Conservation (phyloP, 2,113 vertebrate genomes). For the Gavialis gangeticus region DNA sequence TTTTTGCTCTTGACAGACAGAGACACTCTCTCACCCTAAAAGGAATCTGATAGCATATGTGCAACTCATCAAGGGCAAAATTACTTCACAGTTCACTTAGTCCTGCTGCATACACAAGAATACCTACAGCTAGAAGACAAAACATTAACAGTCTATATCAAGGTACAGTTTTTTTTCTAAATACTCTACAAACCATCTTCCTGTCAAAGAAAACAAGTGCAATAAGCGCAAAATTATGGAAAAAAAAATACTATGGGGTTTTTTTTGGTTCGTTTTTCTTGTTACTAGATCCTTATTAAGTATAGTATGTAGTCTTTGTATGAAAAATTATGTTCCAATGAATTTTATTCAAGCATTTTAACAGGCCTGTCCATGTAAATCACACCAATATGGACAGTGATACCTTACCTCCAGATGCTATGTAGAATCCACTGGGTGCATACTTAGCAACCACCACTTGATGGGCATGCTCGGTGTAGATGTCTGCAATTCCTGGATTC, state of each 20-base stretch:
- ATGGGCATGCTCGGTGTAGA: slow-evolving; percentile 97
- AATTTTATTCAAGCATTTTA: not conserved
- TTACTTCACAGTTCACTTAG: not conserved
- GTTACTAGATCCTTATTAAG: not conserved
- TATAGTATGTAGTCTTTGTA: not conserved
- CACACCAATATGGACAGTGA: not conserved
- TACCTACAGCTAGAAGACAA: not conserved
- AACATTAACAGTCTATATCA: not conserved
- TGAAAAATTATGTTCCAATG: not conserved
- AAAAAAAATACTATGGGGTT: not conserved
- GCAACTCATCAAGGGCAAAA: not conserved
- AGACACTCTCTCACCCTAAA: not conserved
- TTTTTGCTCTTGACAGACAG: not conserved
- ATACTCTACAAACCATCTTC: not conserved
- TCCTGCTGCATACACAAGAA: not conserved
- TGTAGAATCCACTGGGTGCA: slow-evolving; percentile 94
- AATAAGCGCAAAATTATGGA: not conserved
- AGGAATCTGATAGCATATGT: not conserved
- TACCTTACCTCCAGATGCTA: slow-evolving; percentile 93
- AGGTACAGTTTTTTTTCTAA: not conserved
- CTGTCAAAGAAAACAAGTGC: not conserved
- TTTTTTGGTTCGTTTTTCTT: not conserved
- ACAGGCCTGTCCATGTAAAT: not conserved
- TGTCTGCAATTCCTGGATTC: slow-evolving; percentile 94
- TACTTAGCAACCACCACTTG: slow-evolving; percentile 94